Conservation (phyloP, 2,888 invertebrate genomes). For the Melanostoma scalare region DNA sequence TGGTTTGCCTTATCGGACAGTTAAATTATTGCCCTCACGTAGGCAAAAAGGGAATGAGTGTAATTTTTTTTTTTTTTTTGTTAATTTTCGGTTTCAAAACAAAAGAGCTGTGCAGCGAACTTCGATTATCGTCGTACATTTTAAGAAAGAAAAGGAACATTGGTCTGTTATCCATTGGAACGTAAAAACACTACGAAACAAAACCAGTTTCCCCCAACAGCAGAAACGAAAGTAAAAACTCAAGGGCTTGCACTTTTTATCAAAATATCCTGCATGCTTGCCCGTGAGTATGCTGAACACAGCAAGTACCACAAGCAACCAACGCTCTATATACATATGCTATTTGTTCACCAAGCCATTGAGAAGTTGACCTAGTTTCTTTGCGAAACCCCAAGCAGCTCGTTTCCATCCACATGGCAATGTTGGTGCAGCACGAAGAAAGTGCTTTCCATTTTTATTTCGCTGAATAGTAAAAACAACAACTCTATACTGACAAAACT, state of each 20-base stretch:
- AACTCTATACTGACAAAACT: conserved; percentile 42
- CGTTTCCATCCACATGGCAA: conserved; percentile 73
- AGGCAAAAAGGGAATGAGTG: conserved; percentile 9
- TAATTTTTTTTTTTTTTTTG: conserved; percentile 11
- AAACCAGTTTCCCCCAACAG: conserved; percentile 51
- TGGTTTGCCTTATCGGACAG: conserved; percentile 45
- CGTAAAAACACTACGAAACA: conserved; percentile 46
- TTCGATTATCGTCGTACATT: conserved; percentile 24
- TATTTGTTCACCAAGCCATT: conserved; percentile 62
- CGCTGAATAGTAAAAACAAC: conserved; percentile 37
- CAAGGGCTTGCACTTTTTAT: conserved; percentile 82
- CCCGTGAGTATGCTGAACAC: conserved; percentile 11
- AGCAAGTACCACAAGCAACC: conserved; percentile 15
- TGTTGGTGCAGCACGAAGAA: conserved; percentile 79
- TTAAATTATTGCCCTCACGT: conserved; percentile 2
- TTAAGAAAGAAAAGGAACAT: conserved; percentile 30
- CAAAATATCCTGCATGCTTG: conserved; percentile 65
- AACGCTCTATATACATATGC: conserved; percentile 36
- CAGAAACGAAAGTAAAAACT: conserved; percentile 81
- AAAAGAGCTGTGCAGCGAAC: conserved; percentile 58
- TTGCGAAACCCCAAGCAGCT: conserved; percentile 54
- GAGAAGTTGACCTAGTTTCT: conserved; percentile 66
- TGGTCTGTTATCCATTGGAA: conserved; percentile 62
- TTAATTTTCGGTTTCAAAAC: background rate
- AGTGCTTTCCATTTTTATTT: conserved; percentile 80